Conservation (phyloP, 2,113 vertebrate genomes). For the Eulacestoma nigropectus region DNA sequence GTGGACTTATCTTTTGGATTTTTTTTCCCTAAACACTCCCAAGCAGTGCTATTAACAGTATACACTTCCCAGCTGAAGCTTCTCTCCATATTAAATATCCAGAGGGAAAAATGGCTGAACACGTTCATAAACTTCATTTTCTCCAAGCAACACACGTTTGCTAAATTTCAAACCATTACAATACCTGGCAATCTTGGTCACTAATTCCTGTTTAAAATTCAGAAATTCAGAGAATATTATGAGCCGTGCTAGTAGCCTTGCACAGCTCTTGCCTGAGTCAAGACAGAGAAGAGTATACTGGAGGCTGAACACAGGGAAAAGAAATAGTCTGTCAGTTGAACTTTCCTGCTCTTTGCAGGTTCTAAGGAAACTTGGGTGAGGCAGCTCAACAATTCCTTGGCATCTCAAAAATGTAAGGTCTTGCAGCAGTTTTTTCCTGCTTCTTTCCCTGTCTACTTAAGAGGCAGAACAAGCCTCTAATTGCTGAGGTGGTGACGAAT, state of each 20-base stretch:
- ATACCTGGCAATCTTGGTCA: neutral
- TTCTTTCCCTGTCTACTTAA: neutral
- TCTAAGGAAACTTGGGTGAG: constrained; percentile 24
- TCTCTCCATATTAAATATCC: neutral
- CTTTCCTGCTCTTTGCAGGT: neutral
- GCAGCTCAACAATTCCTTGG: neutral
- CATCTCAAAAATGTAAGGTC: constrained; percentile 47
- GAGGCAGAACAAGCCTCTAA: neutral
- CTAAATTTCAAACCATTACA: neutral
- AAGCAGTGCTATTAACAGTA: neutral
- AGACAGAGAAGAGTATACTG: neutral
- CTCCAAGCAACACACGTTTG: neutral
- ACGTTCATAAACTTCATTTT: neutral
- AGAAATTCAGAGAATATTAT: neutral
- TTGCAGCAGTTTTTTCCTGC: constrained; percentile 47
- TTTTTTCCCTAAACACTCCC: neutral
- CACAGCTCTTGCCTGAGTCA: neutral
- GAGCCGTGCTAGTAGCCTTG: neutral
- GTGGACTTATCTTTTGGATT: neutral
- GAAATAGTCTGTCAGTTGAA: neutral
- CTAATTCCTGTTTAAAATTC: neutral
- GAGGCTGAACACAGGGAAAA: neutral
- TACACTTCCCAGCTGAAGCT: neutral
- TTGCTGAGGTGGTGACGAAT: neutral
- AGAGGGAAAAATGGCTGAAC: neutral